Percentiles rank a stretch among this genome's conserved stretches.
Conservation (phyloP, 2,888 invertebrate genomes). For the Rhagonycha fulva region DNA sequence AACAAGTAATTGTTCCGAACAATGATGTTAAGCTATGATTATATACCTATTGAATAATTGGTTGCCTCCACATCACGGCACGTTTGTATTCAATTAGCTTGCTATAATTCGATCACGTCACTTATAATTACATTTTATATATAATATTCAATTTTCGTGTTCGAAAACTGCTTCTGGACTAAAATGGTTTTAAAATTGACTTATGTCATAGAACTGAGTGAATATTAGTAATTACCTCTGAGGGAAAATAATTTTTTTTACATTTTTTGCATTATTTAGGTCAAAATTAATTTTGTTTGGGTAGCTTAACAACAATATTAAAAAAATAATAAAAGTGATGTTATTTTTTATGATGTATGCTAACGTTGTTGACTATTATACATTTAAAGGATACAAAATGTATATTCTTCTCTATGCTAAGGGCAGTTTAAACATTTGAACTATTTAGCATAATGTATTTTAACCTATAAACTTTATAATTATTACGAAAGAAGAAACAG, state of each 20-base stretch:
- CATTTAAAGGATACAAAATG: background rate
- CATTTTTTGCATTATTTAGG: background rate
- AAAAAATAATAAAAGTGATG: background rate
- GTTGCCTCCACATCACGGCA: conserved; percentile 9
- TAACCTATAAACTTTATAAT: no score
- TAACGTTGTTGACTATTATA: background rate
- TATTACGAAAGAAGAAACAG: no score
- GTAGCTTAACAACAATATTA: background rate
- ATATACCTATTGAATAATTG: conserved; percentile 25
- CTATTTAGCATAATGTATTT: no score
- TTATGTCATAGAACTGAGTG: background rate
- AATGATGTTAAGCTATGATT: conserved; percentile 18
- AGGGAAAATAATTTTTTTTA: background rate
- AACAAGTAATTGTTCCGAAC: background rate
- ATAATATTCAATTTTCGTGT: conserved; percentile 23
- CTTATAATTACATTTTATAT: conserved; percentile 25
- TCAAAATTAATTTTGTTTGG: background rate
- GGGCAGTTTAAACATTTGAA: background rate
- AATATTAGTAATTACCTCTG: background rate
- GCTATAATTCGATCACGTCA: conserved; percentile 32
- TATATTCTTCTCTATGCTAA: background rate
- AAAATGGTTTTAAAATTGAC: conserved; percentile 11
- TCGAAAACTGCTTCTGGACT: conserved; percentile 9
- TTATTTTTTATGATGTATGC: background rate
- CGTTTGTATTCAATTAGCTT: conserved; percentile 33